Evolutionary conservation across 2,113 vertebrate genomes (phyloP).

Genomic region (Atlantisia rogersi): DNA sequence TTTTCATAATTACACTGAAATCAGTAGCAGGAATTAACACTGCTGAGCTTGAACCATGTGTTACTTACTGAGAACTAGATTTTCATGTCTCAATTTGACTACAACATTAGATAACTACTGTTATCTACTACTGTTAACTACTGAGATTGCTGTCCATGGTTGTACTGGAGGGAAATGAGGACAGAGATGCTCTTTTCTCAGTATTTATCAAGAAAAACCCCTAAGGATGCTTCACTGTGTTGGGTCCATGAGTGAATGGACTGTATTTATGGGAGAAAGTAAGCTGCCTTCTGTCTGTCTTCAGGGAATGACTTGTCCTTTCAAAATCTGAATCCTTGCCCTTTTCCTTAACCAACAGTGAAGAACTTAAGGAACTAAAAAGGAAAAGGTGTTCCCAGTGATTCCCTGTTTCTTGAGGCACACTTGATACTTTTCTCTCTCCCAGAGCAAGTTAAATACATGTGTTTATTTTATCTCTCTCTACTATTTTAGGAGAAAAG

Average conservation of each 20-base stretch:
- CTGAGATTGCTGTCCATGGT: background rate
- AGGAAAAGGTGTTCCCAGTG: background rate
- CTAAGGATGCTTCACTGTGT: background rate
- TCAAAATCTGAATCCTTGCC: background rate
- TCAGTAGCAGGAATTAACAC: background rate
- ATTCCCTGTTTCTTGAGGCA: background rate
- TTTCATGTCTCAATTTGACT: background rate
- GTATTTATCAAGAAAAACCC: background rate
- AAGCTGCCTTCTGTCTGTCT: background rate
- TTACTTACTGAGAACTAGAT: background rate
- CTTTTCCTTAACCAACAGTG: background rate
- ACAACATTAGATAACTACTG: rapidly evolving
- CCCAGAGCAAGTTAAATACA: background rate
- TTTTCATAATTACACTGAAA: background rate
- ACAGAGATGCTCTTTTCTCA: background rate
- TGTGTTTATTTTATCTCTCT: conserved; percentile 30
- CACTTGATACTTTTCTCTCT: background rate
- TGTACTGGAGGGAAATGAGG: background rate
- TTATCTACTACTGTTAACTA: background rate
- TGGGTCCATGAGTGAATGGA: background rate
- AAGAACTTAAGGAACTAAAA: background rate
- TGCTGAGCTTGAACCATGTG: background rate
- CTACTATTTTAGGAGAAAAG: conserved; percentile 87
- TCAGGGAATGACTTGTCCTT: background rate
- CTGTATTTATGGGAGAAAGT: background rate